Evolutionary conservation across 1,140 invertebrate species (phyloP).

Genomic region (Aphidius ervi): DNA sequence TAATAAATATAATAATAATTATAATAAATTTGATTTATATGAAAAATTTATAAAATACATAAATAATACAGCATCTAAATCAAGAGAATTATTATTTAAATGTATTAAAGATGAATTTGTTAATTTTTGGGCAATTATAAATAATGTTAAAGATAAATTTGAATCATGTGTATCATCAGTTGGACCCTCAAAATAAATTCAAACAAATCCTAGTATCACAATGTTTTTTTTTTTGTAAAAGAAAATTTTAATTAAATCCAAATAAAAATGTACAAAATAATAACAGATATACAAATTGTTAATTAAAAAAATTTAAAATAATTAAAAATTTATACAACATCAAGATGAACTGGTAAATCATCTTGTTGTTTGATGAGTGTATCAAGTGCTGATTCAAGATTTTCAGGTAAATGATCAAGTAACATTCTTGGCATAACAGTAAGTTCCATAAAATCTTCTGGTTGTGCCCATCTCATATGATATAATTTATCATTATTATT

Average conservation of each 20-base stretch:
- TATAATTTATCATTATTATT: constrained; percentile 48
- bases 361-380: constrained; percentile 55
- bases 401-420: constrained; percentile 70
- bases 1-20: no score
- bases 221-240: not conserved
- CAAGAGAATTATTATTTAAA: no score
- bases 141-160: no score
- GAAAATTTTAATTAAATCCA: not conserved
- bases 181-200: no score
- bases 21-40: no score
- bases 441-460: constrained; percentile 72
- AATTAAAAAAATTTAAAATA: constrained; percentile 13
- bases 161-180: no score
- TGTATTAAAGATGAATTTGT: no score
- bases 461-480: constrained; percentile 71
- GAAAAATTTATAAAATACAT: no score
- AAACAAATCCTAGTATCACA: no score
- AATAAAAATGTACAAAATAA: not conserved
- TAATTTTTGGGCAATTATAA: no score
- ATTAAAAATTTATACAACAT: constrained; percentile 27
- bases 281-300: not conserved
- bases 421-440: constrained; percentile 74
- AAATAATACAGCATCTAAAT: no score
- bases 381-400: constrained; percentile 63
- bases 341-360: constrained; percentile 39